These are phyloP conservation scores for Pseudococcus viburni DNA, from an alignment of 2,888 invertebrate species.

Conservation along the genomic window DNA sequence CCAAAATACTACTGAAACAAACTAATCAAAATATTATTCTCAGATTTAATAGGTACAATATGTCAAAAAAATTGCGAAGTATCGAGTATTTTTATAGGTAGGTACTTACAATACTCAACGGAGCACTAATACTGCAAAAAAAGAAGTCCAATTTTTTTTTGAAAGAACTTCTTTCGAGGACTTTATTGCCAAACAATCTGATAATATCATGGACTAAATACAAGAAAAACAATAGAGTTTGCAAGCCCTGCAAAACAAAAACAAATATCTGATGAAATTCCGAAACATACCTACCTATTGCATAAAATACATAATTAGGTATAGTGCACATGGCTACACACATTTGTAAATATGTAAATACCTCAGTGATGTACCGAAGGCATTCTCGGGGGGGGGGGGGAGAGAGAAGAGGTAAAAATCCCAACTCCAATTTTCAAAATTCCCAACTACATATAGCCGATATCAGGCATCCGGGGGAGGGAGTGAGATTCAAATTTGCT, in stretches of 20 bases:
- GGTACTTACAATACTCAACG: conserved; percentile 56
- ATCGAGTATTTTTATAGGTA: background rate
- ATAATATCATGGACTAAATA: conserved; percentile 69
- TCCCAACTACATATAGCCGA: no score
- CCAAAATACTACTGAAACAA: conserved; percentile 76
- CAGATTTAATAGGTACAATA: background rate
- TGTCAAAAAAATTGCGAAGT: background rate
- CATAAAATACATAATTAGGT: no score
- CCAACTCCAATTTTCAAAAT: no score
- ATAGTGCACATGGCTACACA: background rate
- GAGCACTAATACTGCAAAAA: conserved; percentile 47
- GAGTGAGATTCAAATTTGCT: no score
- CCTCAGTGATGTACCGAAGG: no score
- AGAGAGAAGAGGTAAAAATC: no score
- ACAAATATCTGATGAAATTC: background rate
- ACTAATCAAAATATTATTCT: conserved; percentile 70
- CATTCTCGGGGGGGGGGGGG: no score
- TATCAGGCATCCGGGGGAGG: no score
- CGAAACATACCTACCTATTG: no score
- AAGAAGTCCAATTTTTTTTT: conserved; percentile 33
- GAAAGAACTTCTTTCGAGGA: conserved; percentile 52
- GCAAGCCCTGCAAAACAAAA: conserved; percentile 68
- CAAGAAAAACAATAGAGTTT: conserved; percentile 69
- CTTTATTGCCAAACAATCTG: conserved; percentile 63
- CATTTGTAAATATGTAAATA: no score